Evolutionary conservation across 1,140 invertebrate species (phyloP).

Genomic region (Thaumetopoea pityocampa): DNA sequence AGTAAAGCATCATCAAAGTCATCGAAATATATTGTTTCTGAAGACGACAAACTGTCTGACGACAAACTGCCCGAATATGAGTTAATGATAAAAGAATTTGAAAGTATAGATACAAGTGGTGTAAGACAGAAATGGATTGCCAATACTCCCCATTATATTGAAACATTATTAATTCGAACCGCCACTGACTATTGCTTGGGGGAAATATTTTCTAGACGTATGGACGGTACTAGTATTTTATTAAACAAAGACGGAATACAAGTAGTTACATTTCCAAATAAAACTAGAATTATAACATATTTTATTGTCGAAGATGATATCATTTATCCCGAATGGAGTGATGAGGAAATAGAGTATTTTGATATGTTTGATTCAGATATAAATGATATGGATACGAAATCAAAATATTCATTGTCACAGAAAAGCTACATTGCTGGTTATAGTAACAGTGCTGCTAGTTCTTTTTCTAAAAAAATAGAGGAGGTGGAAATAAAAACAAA

Average conservation of each 20-base stretch:
- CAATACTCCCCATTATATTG: constrained; percentile 36
- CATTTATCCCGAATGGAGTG: constrained; percentile 58
- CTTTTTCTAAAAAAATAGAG: constrained; percentile 23
- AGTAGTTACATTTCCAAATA: constrained; percentile 66
- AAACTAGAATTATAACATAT: constrained; percentile 69
- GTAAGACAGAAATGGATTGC: constrained; percentile 46
- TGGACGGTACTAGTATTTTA: constrained; percentile 74
- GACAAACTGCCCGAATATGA: constrained; percentile 31
- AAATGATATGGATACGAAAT: constrained; percentile 25
- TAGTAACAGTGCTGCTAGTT: constrained; percentile 21
- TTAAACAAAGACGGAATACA: constrained; percentile 72
- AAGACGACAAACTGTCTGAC: constrained; percentile 28
- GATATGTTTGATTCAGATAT: constrained; percentile 27
- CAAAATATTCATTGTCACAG: constrained; percentile 38
- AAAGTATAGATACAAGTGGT: constrained; percentile 47
- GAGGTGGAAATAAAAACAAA: constrained; percentile 23
- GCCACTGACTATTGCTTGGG: constrained; percentile 72
- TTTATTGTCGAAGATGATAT: constrained; percentile 63
- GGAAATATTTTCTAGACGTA: constrained; percentile 74
- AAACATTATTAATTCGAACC: constrained; percentile 70
- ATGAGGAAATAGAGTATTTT: constrained; percentile 46
- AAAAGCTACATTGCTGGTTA: constrained; percentile 28
- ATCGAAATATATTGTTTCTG: constrained; percentile 29
- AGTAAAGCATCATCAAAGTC: constrained; percentile 40
- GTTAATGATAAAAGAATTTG: constrained; percentile 54